Conservation (phyloP, 1,140 invertebrate species). For the Archegozetes longisetosus region DNA sequence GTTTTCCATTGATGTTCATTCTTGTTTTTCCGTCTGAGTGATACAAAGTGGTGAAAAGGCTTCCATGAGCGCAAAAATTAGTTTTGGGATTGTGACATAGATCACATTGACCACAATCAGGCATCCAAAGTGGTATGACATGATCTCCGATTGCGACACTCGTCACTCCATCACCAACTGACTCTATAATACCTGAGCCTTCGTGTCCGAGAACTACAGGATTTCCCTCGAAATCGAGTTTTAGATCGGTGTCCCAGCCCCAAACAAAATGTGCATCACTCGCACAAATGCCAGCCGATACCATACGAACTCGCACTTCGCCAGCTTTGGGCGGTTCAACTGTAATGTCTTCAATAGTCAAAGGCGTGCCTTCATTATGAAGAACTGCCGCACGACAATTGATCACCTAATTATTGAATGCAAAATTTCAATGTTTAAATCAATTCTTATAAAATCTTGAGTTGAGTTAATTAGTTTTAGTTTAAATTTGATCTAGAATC, state of each 20-base stretch:
- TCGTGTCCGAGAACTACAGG: neutral
- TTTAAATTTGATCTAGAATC: no score
- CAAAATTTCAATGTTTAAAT: no score
- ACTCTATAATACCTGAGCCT: constrained; percentile 39
- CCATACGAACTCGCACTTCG: constrained; percentile 33
- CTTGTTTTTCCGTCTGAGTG: neutral
- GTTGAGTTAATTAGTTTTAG: no score
- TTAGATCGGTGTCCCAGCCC: neutral
- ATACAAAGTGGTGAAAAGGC: neutral
- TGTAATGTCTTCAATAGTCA: constrained; percentile 35
- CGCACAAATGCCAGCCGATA: neutral
- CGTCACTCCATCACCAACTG: constrained; percentile 76
- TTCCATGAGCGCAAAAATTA: neutral
- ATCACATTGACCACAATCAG: constrained; percentile 91
- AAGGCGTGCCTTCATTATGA: constrained; percentile 25
- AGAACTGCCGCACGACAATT: constrained; percentile 19
- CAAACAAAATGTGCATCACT: neutral
- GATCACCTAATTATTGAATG: constrained; percentile 31
- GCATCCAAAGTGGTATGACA: constrained; percentile 85
- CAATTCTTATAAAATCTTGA: no score
- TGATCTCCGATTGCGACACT: constrained; percentile 77
- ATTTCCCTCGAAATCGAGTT: neutral
- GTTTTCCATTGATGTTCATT: constrained; percentile 45
- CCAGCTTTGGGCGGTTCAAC: constrained; percentile 35
- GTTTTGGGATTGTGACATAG: neutral